These are phyloP conservation scores for Geotrypetes seraphini DNA, from an alignment of 2,797 vertebrate species.

Conservation along the genomic window DNA sequence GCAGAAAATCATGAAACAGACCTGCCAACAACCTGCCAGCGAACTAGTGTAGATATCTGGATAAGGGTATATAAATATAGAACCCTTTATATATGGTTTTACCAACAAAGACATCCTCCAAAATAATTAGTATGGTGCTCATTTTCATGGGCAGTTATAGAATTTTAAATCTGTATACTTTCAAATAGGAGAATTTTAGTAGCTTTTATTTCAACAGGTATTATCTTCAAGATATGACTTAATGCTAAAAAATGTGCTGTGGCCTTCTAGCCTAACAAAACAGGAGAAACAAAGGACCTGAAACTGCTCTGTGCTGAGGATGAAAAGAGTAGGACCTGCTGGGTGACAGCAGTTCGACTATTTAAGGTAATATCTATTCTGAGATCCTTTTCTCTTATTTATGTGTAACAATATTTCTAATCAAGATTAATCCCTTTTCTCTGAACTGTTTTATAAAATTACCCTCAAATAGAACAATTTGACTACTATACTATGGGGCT, in stretches of 20 bases:
- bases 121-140: too few species aligned
- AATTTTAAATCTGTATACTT: conserved; percentile 45
- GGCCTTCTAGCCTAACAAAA: conserved; percentile 80
- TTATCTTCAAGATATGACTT: conserved; percentile 66
- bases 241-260: conserved; percentile 68
- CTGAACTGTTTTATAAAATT: neutral
- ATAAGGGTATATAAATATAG: conserved; percentile 49
- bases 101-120: conserved; percentile 36
- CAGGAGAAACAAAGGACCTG: conserved; percentile 79
- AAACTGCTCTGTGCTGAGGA: conserved; percentile 93
- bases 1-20: too few species aligned
- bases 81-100: conserved; percentile 28
- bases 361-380: conserved; percentile 74
- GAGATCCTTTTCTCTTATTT: too few species aligned
- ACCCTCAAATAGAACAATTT: too few species aligned
- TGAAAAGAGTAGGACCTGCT: conserved; percentile 85
- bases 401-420: too few species aligned
- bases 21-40: too few species aligned
- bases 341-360: conserved; percentile 92
- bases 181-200: conserved; percentile 69
- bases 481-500: too few species aligned
- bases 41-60: too few species aligned
- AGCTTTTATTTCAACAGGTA: conserved; percentile 74
- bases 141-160: too few species aligned
- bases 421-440: too few species aligned